phyloP scores from a whole-genome alignment of 2,888 invertebrate species.

The Mythimna ferrago region DNA sequence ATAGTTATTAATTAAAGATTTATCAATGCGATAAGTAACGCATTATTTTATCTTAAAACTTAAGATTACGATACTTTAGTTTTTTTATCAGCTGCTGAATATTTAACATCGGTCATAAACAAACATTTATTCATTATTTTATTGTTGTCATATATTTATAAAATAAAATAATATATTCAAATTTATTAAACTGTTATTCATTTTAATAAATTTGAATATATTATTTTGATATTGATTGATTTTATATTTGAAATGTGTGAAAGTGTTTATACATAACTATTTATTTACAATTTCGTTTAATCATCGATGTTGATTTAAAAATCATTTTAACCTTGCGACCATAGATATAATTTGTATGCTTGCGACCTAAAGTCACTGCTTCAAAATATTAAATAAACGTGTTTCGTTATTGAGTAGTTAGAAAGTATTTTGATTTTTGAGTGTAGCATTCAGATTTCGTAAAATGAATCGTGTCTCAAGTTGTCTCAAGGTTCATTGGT shows the following conservation, averaged over 20 bases:
- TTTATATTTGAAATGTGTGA: conserved; percentile 2
- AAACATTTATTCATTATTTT: neutral
- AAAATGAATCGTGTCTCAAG: conserved; percentile 5
- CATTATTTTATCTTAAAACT: conserved; percentile 10
- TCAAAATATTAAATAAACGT: conserved; percentile 23
- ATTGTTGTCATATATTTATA: neutral
- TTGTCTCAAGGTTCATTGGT: conserved; percentile 27
- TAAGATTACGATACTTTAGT: neutral
- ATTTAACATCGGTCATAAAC: no score
- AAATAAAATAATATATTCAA: no score
- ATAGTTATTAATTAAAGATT: neutral
- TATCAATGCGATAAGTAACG: neutral
- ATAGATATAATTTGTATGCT: no score
- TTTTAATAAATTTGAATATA: no score
- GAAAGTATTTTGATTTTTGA: conserved; percentile 28
- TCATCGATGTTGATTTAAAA: neutral
- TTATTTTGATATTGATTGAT: no score
- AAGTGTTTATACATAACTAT: conserved; percentile 9
- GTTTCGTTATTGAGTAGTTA: conserved; percentile 29
- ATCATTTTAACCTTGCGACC: neutral
- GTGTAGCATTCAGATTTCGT: conserved; percentile 20
- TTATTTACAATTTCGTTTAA: neutral
- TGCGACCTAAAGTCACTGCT: neutral
- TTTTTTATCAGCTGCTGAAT: conserved; percentile 13
- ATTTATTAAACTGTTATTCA: no score